These are phyloP conservation scores for Phenganax marumi DNA, from an alignment of 92 coral and sea anemone genomes.

Conservation along the genomic window DNA sequence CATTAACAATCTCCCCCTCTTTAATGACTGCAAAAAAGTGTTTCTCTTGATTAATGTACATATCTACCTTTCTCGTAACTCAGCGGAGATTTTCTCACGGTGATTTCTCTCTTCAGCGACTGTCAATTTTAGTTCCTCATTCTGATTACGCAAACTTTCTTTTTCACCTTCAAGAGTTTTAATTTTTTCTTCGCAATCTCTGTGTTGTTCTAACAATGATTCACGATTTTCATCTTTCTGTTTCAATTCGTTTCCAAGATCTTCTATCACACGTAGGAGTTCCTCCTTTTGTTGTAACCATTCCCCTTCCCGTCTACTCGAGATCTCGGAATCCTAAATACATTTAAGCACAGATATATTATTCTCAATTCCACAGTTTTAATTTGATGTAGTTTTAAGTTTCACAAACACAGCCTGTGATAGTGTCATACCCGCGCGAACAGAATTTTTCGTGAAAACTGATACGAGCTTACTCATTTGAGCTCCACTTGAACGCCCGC, in stretches of 20 bases:
- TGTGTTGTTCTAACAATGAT: not conserved
- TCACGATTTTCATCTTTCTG: not conserved
- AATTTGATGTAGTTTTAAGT: not conserved
- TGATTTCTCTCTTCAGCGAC: too few relatives aligned
- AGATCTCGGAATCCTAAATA: not conserved
- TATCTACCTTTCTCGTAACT: too few relatives aligned
- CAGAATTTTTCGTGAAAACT: too few relatives aligned
- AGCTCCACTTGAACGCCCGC: too few relatives aligned
- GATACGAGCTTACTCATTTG: too few relatives aligned
- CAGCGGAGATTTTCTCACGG: too few relatives aligned
- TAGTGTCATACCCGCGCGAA: too few relatives aligned
- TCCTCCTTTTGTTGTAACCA: not conserved
- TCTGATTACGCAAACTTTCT: not conserved
- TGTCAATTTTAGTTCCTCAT: not conserved
- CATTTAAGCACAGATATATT: not conserved
- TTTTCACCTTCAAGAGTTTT: not conserved
- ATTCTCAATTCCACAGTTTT: not conserved
- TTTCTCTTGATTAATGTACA: too few relatives aligned
- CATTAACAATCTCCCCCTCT: too few relatives aligned
- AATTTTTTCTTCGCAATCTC: not conserved
- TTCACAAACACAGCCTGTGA: too few relatives aligned
- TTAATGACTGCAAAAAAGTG: too few relatives aligned
- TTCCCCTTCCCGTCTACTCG: not conserved
- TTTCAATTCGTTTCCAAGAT: not conserved
- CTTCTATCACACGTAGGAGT: not conserved